These are phyloP conservation scores for Bradypodion pumilum DNA, from an alignment of 2,797 vertebrate genomes.

Conservation along the genomic window DNA sequence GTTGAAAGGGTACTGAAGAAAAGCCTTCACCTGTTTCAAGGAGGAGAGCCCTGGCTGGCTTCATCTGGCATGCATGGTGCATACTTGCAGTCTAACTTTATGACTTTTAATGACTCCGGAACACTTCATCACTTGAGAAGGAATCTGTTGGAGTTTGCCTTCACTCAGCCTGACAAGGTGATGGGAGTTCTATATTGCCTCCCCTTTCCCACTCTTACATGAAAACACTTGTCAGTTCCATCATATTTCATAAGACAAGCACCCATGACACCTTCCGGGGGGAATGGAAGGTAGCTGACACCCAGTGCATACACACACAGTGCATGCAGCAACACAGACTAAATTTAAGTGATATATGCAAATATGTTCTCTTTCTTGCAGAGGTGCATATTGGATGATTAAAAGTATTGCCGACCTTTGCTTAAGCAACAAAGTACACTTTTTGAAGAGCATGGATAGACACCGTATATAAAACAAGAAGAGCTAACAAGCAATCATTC, in stretches of 20 bases:
- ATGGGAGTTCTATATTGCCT: slow-evolving; percentile 67
- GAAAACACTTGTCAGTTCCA: slow-evolving; percentile 74
- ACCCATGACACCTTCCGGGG: slow-evolving; percentile 72
- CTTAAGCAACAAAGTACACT: slow-evolving; percentile 27
- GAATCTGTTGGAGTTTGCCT: slow-evolving; percentile 67
- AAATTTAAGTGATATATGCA: slow-evolving; percentile 74
- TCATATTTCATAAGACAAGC: slow-evolving; percentile 75
- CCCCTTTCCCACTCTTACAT: slow-evolving; percentile 59
- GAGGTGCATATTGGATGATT: slow-evolving; percentile 63
- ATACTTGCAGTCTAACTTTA: slow-evolving; percentile 56
- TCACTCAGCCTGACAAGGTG: slow-evolving; percentile 72
- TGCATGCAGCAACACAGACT: slow-evolving; percentile 58
- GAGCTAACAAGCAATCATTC: slow-evolving; percentile 29
- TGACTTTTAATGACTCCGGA: slow-evolving; percentile 74
- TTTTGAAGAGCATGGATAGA: slow-evolving; percentile 36
- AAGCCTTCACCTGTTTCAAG: slow-evolving; percentile 58
- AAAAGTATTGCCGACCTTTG: slow-evolving; percentile 66
- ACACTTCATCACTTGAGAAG: slow-evolving; percentile 67
- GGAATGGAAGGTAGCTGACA: slow-evolving; percentile 72
- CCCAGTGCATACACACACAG: slow-evolving; percentile 45
- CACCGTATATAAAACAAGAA: slow-evolving; percentile 52
- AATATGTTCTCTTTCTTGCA: slow-evolving; percentile 68
- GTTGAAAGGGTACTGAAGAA: slow-evolving; percentile 28
- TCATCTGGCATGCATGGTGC: slow-evolving; percentile 61
- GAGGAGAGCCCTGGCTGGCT: slow-evolving; percentile 54